Evolutionary conservation across 2,888 invertebrate genomes (phyloP), one percentile per base, ranked within the genome.

Genomic region (Cheilosia vulpina): DNA sequence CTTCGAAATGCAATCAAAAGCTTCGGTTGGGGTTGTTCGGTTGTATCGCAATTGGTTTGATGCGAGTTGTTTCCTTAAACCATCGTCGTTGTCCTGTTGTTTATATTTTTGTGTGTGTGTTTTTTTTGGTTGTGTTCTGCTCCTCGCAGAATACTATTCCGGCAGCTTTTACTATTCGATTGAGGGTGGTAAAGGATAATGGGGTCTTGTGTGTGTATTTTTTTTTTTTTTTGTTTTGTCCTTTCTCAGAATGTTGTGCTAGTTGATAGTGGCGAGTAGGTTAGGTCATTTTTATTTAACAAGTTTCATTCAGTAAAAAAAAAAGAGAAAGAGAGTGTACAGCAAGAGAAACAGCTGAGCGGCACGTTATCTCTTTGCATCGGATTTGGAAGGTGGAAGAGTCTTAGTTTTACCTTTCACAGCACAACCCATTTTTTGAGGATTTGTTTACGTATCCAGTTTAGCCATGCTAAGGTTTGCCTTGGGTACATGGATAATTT

Each of bases 1-100:
- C 80, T 73, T 72, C 65, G 34, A 53, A 72, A 50, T 82, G 87
- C 87, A 87, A 80, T 76, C 57, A 72, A 84, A 87, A 87, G 87
- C 87, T 82, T 73, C 76, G 24, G 52, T 41, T 34, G 75, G 13
- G 52, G 65, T 78, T 21, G 21, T 21, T 21, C 21, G 21, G 21
- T 21, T 79, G 78, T 43, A 72, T 75, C 73, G 27, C 50, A 55
- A 69, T 63, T 65, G 77, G 60, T 71, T 68, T 47, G 76, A 73
- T 69, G 34, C 15, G 53, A 38, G 53, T 31, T 60, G 71, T 69
- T 38, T 66, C 58, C 50, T 55, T 85, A 34, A 60, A 53, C 47
- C 60, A 17, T 27, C 43, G 21, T 69, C 55, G 19, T 57, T 34
- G 72, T 78, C 68, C 75, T 69, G 65, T 75, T 78, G 21, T 73